These are phyloP conservation scores for Uria aalge DNA, from an alignment of 2,113 vertebrate genomes.

Conservation along the genomic window DNA sequence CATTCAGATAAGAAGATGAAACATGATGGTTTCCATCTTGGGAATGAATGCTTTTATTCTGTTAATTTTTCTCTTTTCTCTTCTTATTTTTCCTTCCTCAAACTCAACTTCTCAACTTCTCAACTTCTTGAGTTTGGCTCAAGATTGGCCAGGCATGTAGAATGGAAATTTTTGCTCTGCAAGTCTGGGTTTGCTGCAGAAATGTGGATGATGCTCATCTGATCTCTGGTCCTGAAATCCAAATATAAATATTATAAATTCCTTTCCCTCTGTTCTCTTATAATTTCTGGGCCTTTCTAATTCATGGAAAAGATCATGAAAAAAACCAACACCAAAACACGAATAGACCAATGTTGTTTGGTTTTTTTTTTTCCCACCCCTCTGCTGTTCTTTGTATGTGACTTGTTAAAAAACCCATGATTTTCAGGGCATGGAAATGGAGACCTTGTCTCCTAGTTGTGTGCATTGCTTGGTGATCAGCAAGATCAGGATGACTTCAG, in stretches of 20 bases:
- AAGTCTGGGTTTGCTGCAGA: not conserved
- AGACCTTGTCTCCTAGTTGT: not conserved
- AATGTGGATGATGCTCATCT: not conserved
- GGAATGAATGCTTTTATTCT: not conserved
- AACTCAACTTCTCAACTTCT: too few relatives aligned
- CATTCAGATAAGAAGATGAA: not conserved
- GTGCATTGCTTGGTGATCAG: fast-evolving
- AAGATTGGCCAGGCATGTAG: not conserved
- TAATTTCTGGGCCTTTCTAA: not conserved
- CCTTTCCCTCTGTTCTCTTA: not conserved
- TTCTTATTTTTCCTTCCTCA: not conserved
- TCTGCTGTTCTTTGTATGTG: not conserved
- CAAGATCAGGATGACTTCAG: not conserved
- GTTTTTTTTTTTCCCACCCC: not conserved
- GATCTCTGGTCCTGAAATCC: not conserved
- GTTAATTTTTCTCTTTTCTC: not conserved
- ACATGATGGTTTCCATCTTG: not conserved
- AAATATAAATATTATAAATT: not conserved
- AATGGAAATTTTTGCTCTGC: not conserved
- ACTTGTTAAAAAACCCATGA: not conserved
- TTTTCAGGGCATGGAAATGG: not conserved
- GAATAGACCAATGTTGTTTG: not conserved
- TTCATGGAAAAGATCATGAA: not conserved
- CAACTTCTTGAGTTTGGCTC: not conserved
- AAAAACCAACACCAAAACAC: not conserved